A percentile compares a stretch with the other conserved stretches of the same genome.
phyloP scores from a whole-genome alignment of 2,797 vertebrate species.

The Octomys mimax region DNA sequence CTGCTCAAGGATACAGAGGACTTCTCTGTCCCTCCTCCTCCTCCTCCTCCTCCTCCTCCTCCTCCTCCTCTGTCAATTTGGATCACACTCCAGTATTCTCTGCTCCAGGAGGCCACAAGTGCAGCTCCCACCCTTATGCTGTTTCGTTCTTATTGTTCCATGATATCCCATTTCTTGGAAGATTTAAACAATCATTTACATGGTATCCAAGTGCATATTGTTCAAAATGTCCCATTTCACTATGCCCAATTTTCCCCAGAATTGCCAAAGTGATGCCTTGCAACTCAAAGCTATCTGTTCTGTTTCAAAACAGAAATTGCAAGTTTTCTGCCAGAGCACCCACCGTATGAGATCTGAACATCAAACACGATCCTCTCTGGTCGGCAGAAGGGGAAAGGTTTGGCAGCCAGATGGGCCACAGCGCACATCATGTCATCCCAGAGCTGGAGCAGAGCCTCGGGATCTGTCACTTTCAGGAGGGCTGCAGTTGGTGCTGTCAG shows the following conservation, averaged over 20 bases:
- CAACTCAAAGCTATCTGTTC: background rate
- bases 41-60: background rate
- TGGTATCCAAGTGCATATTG: background rate
- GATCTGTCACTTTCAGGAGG: slow-evolving; percentile 88
- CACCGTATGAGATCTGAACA: slow-evolving; percentile 35
- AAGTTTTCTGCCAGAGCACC: background rate
- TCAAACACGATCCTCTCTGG: slow-evolving; percentile 86
- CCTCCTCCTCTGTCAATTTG: background rate
- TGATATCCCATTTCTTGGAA: background rate
- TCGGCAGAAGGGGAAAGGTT: slow-evolving; percentile 89
- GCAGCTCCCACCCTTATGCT: background rate
- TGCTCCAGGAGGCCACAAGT: background rate
- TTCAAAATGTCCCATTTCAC: background rate
- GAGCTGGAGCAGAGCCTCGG: slow-evolving; percentile 87
- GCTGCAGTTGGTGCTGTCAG: slow-evolving; percentile 90
- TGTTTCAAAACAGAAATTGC: background rate
- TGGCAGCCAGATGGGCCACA: slow-evolving; percentile 90
- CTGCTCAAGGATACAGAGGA: background rate
- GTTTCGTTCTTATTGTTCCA: background rate
- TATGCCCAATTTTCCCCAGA: background rate
- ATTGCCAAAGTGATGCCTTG: background rate
- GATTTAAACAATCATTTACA: background rate
- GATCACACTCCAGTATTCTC: background rate
- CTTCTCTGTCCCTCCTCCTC: background rate
- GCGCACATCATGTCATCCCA: slow-evolving; percentile 93